Percentiles rank a stretch among this genome's conserved stretches.
These are phyloP conservation scores for Epirrita christyi DNA, from an alignment of 2,888 invertebrate genomes.

Conservation along the genomic window DNA sequence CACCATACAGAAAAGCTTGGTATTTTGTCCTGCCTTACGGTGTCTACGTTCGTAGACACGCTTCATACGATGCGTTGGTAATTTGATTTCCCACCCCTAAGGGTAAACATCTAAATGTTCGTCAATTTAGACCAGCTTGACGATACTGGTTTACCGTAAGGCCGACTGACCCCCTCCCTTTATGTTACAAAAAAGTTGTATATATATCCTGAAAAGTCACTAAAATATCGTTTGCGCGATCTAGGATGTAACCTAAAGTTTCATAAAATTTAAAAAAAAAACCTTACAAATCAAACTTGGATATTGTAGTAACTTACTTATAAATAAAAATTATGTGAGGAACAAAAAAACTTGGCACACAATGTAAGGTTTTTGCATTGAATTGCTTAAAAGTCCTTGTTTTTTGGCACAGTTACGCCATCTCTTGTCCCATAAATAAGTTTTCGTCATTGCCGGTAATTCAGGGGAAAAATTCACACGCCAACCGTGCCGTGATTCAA, in stretches of 20 bases:
- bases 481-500: no score
- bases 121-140: constrained; percentile 25
- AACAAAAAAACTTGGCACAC: no score
- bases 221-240: constrained; percentile 21
- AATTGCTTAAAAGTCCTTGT: no score
- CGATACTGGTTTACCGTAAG: constrained; percentile 16
- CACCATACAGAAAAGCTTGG: background rate
- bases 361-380: no score
- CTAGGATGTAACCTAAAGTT: constrained; percentile 11
- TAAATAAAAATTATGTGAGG: no score
- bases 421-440: no score
- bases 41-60: constrained; percentile 8
- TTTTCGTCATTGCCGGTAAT: no score
- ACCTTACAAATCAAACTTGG: no score
- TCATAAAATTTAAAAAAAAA: no score
- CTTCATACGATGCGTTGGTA: constrained; percentile 15
- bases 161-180: constrained; percentile 16
- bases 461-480: no score
- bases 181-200: background rate
- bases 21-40: background rate
- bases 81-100: background rate
- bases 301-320: no score
- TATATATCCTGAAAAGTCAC: background rate
- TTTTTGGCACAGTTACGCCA: no score
- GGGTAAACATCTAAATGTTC: constrained; percentile 13